Evolutionary conservation across 2,888 invertebrate genomes (phyloP).

Genomic region (Alloscopus bannaensis): DNA sequence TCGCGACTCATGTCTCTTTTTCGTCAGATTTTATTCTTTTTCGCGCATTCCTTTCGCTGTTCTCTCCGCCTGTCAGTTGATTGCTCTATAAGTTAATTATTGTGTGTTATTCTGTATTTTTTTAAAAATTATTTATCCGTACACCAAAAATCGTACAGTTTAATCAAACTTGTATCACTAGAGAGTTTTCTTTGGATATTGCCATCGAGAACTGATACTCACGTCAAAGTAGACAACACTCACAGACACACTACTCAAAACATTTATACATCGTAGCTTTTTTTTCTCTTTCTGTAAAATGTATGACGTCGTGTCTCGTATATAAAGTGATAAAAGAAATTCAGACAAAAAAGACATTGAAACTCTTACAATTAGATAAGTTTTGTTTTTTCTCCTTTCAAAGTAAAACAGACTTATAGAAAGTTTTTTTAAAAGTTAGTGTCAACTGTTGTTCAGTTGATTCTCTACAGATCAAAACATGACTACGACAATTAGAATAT

Average conservation of each 20-base stretch:
- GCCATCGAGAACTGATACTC: slow-evolving; percentile 56
- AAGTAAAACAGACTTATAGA: no score
- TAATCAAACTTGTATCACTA: slow-evolving; percentile 56
- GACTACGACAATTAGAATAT: slow-evolving; percentile 2
- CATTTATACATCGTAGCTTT: no score
- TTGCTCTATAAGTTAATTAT: slow-evolving; percentile 45
- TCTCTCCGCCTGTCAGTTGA: slow-evolving; percentile 36
- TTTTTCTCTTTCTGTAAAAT: no score
- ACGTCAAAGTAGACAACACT: no score
- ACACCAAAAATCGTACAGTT: not conserved
- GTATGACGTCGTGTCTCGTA: no score
- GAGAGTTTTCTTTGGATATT: slow-evolving; percentile 56
- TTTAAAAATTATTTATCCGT: slow-evolving; percentile 15
- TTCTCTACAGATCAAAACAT: slow-evolving; percentile 10
- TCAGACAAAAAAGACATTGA: not conserved
- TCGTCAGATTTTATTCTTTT: no score
- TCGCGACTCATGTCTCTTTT: no score
- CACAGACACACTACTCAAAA: no score
- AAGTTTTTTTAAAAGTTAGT: no score
- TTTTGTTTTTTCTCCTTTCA: slow-evolving; percentile 2
- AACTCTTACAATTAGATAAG: not conserved
- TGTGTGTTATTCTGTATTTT: slow-evolving; percentile 14
- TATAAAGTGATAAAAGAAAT: no score
- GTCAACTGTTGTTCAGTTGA: no score
- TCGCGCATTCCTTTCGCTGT: slow-evolving; percentile 4